Conservation (phyloP, 1,140 invertebrate genomes). For the Bombus sibiricus region DNA sequence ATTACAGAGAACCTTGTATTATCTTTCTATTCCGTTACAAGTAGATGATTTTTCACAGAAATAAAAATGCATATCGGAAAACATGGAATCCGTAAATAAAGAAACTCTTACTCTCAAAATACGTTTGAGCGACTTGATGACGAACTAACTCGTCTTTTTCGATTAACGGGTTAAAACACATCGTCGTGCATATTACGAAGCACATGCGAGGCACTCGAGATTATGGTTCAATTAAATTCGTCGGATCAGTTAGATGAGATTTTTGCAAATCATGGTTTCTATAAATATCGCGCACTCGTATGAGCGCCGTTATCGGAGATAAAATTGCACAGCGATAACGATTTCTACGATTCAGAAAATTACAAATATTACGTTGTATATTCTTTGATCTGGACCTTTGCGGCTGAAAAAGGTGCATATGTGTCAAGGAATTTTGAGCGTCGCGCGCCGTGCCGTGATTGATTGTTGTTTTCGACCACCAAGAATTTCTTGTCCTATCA, state of each 20-base stretch:
- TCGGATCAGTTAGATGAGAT: background rate
- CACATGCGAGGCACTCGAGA: background rate
- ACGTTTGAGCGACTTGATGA: too few species aligned
- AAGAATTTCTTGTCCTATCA: too few species aligned
- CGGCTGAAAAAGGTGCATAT: background rate
- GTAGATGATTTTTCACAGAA: too few species aligned
- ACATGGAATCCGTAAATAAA: too few species aligned
- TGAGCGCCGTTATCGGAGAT: background rate
- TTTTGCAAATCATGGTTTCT: background rate
- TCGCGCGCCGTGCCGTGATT: too few species aligned
- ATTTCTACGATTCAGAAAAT: constrained; percentile 1
- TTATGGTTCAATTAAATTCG: background rate
- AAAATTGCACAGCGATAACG: constrained; percentile 16
- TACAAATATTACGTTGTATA: background rate
- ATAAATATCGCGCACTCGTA: background rate
- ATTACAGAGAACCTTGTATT: too few species aligned
- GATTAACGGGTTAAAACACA: too few species aligned
- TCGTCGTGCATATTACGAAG: background rate
- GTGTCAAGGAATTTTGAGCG: background rate
- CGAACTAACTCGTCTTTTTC: too few species aligned
- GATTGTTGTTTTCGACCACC: too few species aligned
- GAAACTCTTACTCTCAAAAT: too few species aligned
- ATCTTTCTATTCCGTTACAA: too few species aligned
- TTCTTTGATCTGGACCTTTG: background rate
- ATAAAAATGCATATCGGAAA: too few species aligned